Evolutionary conservation across 2,113 vertebrate genomes (phyloP), one percentile per base, ranked within the genome.

Genomic region (Ptychochromis oligacanthus): DNA sequence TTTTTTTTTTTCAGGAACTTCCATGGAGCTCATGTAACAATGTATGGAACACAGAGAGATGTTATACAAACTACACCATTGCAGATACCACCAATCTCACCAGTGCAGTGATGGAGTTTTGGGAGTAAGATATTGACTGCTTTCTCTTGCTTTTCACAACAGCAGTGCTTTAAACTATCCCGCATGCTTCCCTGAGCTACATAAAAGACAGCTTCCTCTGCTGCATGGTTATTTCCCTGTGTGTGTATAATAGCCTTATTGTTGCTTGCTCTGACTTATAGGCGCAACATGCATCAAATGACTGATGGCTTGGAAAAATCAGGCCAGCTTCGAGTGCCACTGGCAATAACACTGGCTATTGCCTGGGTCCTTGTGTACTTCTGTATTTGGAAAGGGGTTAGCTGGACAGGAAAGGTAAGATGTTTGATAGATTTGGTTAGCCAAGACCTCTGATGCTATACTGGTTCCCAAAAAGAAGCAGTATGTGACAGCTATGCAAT

Each of bases 381-480:
- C 94, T 99, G 98, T 91, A 99, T 99, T 95, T 99, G 98, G 98
- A 99, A 99, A 95, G 98, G 98, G 83, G 98, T 99, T 89, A 92
- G 97, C 91, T 99, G 98, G 98, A 99, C 98, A n/a, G 98, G 98
- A 91, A 99, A 99, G 98, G 98, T 99, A 96, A 97, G 95, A 86
- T 17, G 7, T 56, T 81, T 56, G 52, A 28, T 61, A 64, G 28
- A 83, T 87, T 84, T 49, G 70, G 83, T 18, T 77, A 22, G 55
- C 75, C 52, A 81, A 83, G 24, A 26, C 28, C 70, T 83, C 67
- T 46, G 38, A 6, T 72, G 46, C 75, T 34, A 7, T 62, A 7
- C 55, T 38, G 79, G 38, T 49, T 81, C 75, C 77, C 81, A 80
- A 77, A 83, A n/a, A 75, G 74, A n/a, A 77, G 43, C n/a, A 62